A percentile compares a stretch with the other conserved stretches of the same genome.
phyloP scores from a whole-genome alignment of 2,797 vertebrate species.

The Pampus argenteus region DNA sequence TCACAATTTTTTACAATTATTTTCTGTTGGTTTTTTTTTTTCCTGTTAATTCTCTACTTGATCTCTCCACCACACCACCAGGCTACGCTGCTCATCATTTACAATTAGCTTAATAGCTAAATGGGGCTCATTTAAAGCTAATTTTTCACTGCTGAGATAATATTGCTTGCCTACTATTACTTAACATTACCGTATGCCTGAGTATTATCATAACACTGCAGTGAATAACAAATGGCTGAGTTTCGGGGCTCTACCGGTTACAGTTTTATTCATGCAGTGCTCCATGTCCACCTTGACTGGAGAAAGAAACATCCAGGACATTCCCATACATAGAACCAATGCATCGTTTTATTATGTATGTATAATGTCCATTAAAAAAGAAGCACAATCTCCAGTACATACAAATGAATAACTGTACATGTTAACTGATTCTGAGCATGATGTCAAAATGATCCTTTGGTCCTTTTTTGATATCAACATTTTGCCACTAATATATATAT shows the following conservation, averaged over 20 bases:
- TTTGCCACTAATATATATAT: not conserved
- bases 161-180: constrained; percentile 43
- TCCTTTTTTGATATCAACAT: constrained; percentile 1
- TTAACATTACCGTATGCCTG: constrained; percentile 35
- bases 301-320: not conserved
- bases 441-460: not conserved
- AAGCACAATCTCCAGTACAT: not conserved
- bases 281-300: too few relatives aligned
- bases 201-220: constrained; percentile 27
- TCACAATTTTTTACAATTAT: not conserved
- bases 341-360: too few relatives aligned
- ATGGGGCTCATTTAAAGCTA: constrained; percentile 47
- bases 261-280: not conserved
- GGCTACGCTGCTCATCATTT: constrained; percentile 38
- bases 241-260: not conserved
- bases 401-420: not conserved
- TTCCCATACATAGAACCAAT: not conserved
- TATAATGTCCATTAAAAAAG: not conserved
- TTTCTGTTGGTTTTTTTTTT: constrained; percentile 4
- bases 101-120: constrained; percentile 44
- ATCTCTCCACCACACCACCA: constrained; percentile 30
- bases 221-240: constrained; percentile 1
- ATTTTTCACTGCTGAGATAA: constrained; percentile 59
- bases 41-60: not conserved
- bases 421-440: not conserved